Conservation (phyloP, 2,888 invertebrate genomes). For the Drosophila quinaria region DNA sequence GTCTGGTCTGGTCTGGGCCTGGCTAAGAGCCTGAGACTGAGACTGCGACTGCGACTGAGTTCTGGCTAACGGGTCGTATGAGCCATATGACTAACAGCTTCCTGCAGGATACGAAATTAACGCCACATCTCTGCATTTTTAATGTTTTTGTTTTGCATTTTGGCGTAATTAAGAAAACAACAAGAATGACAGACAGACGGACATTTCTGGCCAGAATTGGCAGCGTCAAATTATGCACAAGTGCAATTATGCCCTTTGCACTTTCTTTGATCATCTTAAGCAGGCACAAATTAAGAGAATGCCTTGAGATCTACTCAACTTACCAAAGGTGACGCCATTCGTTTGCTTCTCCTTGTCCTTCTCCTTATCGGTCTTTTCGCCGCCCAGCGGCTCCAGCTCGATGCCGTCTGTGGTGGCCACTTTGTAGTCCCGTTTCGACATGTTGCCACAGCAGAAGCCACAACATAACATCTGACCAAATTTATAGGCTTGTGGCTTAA, state of each 20-base stretch:
- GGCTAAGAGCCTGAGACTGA: slow-evolving; percentile 34
- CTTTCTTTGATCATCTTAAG: slow-evolving; percentile 67
- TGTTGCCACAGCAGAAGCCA: slow-evolving; percentile 85
- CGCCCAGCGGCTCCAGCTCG: slow-evolving; percentile 85
- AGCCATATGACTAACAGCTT: slow-evolving; percentile 54
- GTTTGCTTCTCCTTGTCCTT: slow-evolving; percentile 84
- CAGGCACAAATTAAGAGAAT: not conserved
- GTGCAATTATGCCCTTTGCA: slow-evolving; percentile 81
- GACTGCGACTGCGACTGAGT: not conserved
- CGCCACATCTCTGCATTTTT: slow-evolving; percentile 55
- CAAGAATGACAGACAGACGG: slow-evolving; percentile 48
- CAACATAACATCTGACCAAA: slow-evolving; percentile 85
- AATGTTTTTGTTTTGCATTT: slow-evolving; percentile 74
- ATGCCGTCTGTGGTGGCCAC: slow-evolving; percentile 85
- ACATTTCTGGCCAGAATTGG: slow-evolving; percentile 30
- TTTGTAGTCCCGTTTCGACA: slow-evolving; percentile 86
- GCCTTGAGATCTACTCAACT: slow-evolving; percentile 52
- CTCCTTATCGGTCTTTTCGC: slow-evolving; percentile 83
- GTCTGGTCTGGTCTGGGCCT: slow-evolving; percentile 5
- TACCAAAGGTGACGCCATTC: slow-evolving; percentile 85
- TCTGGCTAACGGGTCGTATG: slow-evolving; percentile 68
- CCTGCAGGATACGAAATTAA: slow-evolving; percentile 62
- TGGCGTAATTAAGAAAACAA: slow-evolving; percentile 75
- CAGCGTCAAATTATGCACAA: slow-evolving; percentile 73
- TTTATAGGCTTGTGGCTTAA: slow-evolving; percentile 73